Evolutionary conservation across 2,113 vertebrate species (phyloP).

Genomic region (Festucalex cinctus): DNA sequence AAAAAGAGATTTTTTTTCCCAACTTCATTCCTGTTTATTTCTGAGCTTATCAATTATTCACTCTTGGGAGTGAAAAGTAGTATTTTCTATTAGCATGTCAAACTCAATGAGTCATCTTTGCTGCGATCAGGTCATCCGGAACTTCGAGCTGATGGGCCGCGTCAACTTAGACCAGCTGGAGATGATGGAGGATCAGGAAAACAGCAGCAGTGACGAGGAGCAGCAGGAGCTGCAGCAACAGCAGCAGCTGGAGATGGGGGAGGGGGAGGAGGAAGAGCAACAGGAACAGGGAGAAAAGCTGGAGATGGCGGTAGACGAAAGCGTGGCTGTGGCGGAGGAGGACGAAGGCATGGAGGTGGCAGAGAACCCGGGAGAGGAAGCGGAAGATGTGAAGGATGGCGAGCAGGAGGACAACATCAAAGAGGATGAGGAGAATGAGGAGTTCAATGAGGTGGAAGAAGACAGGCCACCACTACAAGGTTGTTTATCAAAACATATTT

Average conservation of each 20-base stretch:
- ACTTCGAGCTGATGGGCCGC: slow-evolving; percentile 95
- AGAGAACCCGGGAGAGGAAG: slow-evolving; percentile 79
- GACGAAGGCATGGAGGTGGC: slow-evolving; percentile 55
- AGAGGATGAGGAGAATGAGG: slow-evolving; percentile 33
- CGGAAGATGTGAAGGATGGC: slow-evolving; percentile 70
- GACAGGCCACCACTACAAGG: slow-evolving; percentile 49
- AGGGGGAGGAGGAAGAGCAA: slow-evolving; percentile 13
- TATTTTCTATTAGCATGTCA: background rate
- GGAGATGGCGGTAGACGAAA: slow-evolving; percentile 30
- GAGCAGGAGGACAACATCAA: slow-evolving; percentile 73
- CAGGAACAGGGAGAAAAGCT: slow-evolving; percentile 31
- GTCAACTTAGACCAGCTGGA: slow-evolving; percentile 97
- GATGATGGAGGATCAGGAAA: slow-evolving; percentile 85
- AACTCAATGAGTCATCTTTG: background rate
- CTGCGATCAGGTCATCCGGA: slow-evolving; percentile 85
- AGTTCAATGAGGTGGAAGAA: slow-evolving; percentile 31
- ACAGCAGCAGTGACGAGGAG: slow-evolving; percentile 82
- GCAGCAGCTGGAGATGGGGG: slow-evolving; percentile 39
- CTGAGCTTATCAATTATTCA: too few species aligned
- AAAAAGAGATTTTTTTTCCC: too few species aligned
- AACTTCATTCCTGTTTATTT: too few species aligned
- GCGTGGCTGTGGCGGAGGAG: slow-evolving; percentile 20
- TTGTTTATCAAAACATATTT: slow-evolving; percentile 19
- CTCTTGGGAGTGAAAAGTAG: background rate
- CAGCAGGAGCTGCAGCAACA: slow-evolving; percentile 33